A percentile compares a stretch with the other conserved stretches of the same genome.
Conservation (phyloP, 64 coral and sea anemone genomes). For the Montipora foliosa region DNA sequence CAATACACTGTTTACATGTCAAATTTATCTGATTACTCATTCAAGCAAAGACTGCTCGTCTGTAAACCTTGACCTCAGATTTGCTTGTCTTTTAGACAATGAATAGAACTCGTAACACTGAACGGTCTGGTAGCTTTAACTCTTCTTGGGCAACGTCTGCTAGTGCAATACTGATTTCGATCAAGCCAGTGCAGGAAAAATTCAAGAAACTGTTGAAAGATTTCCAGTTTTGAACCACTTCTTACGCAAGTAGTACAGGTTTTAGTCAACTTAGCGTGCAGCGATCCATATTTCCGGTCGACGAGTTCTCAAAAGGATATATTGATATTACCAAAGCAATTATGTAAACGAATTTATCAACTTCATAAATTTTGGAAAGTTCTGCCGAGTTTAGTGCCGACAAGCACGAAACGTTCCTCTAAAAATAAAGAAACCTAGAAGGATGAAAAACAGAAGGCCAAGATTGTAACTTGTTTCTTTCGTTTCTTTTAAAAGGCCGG, state of each 20-base stretch:
- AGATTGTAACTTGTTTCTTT: no score
- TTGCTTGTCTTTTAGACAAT: neutral
- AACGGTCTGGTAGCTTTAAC: no score
- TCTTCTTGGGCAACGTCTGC: no score
- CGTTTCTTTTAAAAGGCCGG: no score
- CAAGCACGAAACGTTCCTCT: no score
- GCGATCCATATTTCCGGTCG: neutral
- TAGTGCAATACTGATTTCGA: no score
- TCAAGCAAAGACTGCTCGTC: constrained; percentile 6
- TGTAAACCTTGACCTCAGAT: neutral
- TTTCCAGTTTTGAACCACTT: neutral
- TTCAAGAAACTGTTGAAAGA: neutral
- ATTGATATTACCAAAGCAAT: neutral
- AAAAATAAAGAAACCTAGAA: no score
- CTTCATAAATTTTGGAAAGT: neutral
- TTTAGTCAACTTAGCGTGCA: neutral
- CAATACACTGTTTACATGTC: neutral
- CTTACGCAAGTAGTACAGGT: neutral
- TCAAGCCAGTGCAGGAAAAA: no score
- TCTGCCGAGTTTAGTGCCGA: no score
- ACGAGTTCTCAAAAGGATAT: neutral
- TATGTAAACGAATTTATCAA: neutral
- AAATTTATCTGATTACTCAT: neutral
- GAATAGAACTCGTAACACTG: neutral
- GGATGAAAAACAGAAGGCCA: no score